A percentile compares a stretch with the other conserved stretches of the same genome.
Conservation (phyloP, 2,113 vertebrate species). For the Rhombomys opimus region DNA sequence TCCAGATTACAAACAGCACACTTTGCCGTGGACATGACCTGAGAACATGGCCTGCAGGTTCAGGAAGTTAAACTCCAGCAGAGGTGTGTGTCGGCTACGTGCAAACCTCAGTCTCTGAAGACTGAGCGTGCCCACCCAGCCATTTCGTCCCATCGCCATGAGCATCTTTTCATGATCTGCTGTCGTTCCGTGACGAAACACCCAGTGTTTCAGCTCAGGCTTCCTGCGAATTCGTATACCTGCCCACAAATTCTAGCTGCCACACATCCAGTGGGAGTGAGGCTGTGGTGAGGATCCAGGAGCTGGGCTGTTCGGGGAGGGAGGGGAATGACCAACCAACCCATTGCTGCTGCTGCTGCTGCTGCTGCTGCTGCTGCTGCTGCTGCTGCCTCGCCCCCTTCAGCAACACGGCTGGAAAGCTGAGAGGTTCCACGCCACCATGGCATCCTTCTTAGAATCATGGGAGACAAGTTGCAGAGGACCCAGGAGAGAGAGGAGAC, state of each 20-base stretch:
- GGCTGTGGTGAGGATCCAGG: not conserved
- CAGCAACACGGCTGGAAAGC: not conserved
- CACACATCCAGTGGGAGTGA: not conserved
- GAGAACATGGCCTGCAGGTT: too few species aligned
- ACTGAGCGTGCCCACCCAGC: not conserved
- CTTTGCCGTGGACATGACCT: not conserved
- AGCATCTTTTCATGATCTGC: not conserved
- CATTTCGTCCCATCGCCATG: not conserved
- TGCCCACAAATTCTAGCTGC: not conserved
- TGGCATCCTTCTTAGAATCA: not conserved
- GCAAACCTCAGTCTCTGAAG: not conserved
- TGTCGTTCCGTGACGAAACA: not conserved
- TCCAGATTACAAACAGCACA: not conserved
- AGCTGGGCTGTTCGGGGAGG: not conserved
- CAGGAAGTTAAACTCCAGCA: not conserved
- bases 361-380: too few species aligned
- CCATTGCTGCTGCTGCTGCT: too few species aligned
- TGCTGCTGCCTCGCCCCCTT: not conserved
- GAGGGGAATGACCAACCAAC: not conserved
- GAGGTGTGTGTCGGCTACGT: fast-evolving
- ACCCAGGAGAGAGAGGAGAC: not conserved
- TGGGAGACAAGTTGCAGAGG: not conserved
- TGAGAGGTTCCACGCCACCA: not conserved
- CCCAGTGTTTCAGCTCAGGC: not conserved
- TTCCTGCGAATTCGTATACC: not conserved